Base-by-base conservation (phyloP, 2,797 vertebrate genomes). In the Myiothlypis chrysogaster region DNA sequence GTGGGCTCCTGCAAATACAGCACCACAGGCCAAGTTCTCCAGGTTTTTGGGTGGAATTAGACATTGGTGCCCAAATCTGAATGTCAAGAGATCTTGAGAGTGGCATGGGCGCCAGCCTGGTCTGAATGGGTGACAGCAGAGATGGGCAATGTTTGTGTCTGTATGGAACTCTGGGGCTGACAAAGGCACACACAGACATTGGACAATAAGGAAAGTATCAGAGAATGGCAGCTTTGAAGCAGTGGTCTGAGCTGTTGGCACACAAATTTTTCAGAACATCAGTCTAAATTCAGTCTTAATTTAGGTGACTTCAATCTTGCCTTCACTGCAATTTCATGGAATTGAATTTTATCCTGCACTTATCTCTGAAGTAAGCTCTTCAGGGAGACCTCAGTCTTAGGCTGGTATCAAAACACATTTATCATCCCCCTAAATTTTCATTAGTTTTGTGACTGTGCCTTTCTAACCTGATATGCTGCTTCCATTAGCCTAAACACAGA, bases 401-500 rank as follows among this genome's bases (percentile, higher is more conserved):
- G 35, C 37, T 61, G 17, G 32, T 88, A 83, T 72, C 87, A 88
- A 91, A 94, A 78, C 57, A 96, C 83, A 83, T 95, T 93, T 88
- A 76, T 90, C 85, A 88, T 79, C 9, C 43, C 10, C 3, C 28
- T 72, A 13, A 83, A 90, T 79, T 93, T 93, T 94, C 73, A 82
- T 93, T 86, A 83, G 43, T 79, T 81, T 78, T 41, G n/a, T 63
- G 77, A 44, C 73, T 69, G 11, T 64, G 47, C n/a, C n/a, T 78
- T 91, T 69, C 57, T 76, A 72, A 86, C 47, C 43, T 75, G 69
- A 88, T 83, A 47, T 7, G 35, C 35, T 76, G 80, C 24, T 91
- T 81, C 70, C 55, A 55, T 83, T 92, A 87, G 52, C 41, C 20
- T 43, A 83, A 35, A 64, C 44, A 77, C 6, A 39, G 81, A 91